A percentile compares a stretch with the other conserved stretches of the same genome.
phyloP scores from a whole-genome alignment of 2,888 invertebrate species.

The Caenorhabditis becei region DNA sequence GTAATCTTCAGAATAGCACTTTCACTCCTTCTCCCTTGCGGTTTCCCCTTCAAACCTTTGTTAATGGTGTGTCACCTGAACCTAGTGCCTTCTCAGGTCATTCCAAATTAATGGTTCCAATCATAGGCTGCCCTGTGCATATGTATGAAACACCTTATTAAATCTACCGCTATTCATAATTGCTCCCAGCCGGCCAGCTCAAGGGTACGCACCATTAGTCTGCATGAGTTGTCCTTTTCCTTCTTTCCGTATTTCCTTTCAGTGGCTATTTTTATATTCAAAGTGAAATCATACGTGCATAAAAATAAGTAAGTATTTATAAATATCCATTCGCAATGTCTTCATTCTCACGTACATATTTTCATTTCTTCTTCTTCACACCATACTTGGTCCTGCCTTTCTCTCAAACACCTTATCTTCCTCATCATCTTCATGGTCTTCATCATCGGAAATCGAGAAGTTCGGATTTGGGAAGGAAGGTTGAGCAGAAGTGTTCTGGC shows the following conservation, averaged over 20 bases:
- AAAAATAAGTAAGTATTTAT: no score
- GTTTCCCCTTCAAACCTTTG: background rate
- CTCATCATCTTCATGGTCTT: slow-evolving; percentile 41
- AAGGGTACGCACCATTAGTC: background rate
- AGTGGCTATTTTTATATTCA: background rate
- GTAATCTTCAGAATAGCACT: slow-evolving; percentile 28
- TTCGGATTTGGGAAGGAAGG: slow-evolving; percentile 63
- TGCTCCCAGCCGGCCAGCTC: background rate
- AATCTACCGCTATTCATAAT: slow-evolving; percentile 9
- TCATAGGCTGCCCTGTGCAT: background rate
- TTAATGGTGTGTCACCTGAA: background rate
- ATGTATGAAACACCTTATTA: slow-evolving; percentile 16
- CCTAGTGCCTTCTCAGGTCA: background rate
- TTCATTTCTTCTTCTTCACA: slow-evolving; percentile 21
- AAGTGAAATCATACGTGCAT: background rate
- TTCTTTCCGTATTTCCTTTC: background rate
- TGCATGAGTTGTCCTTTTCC: background rate
- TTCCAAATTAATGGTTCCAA: background rate
- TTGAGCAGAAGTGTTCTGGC: background rate
- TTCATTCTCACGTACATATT: slow-evolving; percentile 17
- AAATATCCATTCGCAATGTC: no score
- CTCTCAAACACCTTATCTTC: slow-evolving; percentile 54
- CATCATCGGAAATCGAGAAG: slow-evolving; percentile 66
- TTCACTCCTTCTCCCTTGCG: slow-evolving; percentile 13
- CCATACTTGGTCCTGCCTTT: slow-evolving; percentile 45